phyloP scores from a whole-genome alignment of 2,113 vertebrate species.

The human region DNA sequence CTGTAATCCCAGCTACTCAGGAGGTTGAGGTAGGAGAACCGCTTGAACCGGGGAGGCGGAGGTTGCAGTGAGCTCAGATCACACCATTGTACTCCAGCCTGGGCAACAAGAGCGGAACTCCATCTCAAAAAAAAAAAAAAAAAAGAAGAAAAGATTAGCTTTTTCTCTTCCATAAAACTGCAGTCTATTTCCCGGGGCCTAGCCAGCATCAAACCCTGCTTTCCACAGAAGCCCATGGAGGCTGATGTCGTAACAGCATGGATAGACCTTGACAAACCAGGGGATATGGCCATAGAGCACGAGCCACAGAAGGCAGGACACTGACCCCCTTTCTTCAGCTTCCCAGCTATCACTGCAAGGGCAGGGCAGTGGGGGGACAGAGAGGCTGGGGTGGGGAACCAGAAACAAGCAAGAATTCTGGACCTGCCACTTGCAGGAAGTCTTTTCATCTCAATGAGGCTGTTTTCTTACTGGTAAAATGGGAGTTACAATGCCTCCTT shows the following conservation, averaged over 20 bases:
- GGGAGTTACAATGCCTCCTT: rapidly evolving
- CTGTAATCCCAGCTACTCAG: too few species aligned
- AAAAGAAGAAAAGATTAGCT: not conserved
- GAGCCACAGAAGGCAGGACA: not conserved
- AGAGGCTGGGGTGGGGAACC: rapidly evolving
- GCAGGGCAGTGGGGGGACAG: not conserved
- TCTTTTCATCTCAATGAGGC: not conserved
- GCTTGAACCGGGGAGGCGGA: too few species aligned
- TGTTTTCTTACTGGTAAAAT: not conserved
- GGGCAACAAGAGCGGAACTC: too few species aligned
- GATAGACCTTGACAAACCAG: not conserved
- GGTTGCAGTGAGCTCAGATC: too few species aligned
- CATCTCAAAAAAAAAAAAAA: too few species aligned
- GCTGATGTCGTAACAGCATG: not conserved
- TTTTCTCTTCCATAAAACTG: not conserved
- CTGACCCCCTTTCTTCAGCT: not conserved
- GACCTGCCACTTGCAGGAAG: rapidly evolving
- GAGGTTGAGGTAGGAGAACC: too few species aligned
- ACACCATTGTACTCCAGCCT: too few species aligned
- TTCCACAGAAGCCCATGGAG: not conserved
- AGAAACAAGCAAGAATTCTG: not conserved
- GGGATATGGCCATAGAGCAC: rapidly evolving
- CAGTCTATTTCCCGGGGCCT: not conserved
- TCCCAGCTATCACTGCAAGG: not conserved
- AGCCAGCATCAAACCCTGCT: not conserved